A percentile compares a stretch with the other conserved stretches of the same genome.
These are phyloP conservation scores for Lota lota DNA, from an alignment of 2,113 vertebrate genomes.

Conservation along the genomic window DNA sequence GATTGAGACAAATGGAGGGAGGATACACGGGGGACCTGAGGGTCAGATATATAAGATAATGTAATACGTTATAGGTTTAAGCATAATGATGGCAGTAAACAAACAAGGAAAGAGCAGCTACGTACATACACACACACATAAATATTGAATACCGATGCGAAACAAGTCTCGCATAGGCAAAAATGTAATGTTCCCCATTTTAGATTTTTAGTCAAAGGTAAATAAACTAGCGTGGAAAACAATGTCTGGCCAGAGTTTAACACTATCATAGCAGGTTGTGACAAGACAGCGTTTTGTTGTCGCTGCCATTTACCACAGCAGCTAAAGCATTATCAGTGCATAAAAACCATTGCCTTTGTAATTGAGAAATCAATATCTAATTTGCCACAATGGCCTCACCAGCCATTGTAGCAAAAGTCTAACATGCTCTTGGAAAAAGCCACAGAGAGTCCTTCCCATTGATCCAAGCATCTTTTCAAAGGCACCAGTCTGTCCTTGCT, in stretches of 20 bases:
- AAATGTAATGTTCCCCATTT: background rate
- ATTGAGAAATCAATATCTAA: slow-evolving; percentile 75
- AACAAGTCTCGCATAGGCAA: too few relatives aligned
- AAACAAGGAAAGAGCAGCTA: too few relatives aligned
- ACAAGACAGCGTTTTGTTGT: slow-evolving; percentile 55
- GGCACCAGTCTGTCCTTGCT: too few relatives aligned
- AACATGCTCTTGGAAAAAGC: too few relatives aligned
- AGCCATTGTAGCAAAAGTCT: slow-evolving; percentile 31
- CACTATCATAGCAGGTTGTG: slow-evolving; percentile 40
- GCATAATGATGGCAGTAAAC: too few relatives aligned
- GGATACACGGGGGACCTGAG: slow-evolving; percentile 23
- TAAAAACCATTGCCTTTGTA: slow-evolving; percentile 54
- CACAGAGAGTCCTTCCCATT: too few relatives aligned
- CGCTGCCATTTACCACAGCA: slow-evolving; percentile 56
- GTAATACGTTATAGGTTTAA: too few relatives aligned
- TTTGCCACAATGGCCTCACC: slow-evolving; percentile 62
- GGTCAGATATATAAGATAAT: too few relatives aligned
- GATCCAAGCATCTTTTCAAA: too few relatives aligned
- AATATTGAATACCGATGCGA: too few relatives aligned
- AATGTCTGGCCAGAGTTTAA: slow-evolving; percentile 22
- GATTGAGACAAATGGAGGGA: slow-evolving; percentile 20
- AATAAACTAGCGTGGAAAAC: slow-evolving; percentile 9
- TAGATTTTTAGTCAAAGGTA: background rate
- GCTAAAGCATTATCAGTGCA: slow-evolving; percentile 58
- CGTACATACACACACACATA: background rate